A percentile compares a stretch with the other conserved stretches of the same genome.
phyloP scores from a whole-genome alignment of 2,888 invertebrate species.

The Morpho achilles region DNA sequence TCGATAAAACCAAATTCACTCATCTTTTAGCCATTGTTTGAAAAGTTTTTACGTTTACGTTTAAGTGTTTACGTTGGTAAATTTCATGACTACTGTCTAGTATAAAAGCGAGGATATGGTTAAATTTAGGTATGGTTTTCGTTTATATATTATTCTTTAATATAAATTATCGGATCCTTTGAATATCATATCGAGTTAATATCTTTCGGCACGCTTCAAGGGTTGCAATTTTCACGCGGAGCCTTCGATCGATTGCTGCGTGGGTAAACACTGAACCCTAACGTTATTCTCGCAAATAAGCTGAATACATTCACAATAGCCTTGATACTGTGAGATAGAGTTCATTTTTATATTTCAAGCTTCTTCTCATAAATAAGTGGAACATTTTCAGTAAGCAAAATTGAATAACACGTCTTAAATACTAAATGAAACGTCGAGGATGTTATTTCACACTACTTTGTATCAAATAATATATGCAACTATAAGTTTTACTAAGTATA shows the following conservation, averaged over 20 bases:
- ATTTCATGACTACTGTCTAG: too few species aligned
- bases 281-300: conserved; percentile 45
- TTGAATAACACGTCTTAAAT: conserved; percentile 17
- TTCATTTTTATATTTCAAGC: conserved; percentile 21
- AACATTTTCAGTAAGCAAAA: conserved; percentile 17
- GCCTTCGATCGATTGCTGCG: conserved; percentile 72
- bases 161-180: background rate
- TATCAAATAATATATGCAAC: background rate
- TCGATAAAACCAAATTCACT: too few species aligned
- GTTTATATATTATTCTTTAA: background rate
- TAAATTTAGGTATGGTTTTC: too few species aligned
- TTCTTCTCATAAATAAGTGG: conserved; percentile 3
- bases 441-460: background rate
- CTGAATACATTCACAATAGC: conserved; percentile 23
- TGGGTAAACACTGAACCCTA: conserved; percentile 70
- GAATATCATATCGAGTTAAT: conserved; percentile 44
- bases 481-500: background rate
- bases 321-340: conserved; percentile 28
- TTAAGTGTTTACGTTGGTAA: too few species aligned
- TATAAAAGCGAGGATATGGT: too few species aligned
- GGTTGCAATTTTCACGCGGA: conserved; percentile 76
- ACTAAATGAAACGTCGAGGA: conserved; percentile 9
- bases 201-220: conserved; percentile 45
- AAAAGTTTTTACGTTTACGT: too few species aligned
- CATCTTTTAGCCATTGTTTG: too few species aligned